phyloP scores from a whole-genome alignment of 2,797 vertebrate genomes.

The Bufotes viridis region DNA sequence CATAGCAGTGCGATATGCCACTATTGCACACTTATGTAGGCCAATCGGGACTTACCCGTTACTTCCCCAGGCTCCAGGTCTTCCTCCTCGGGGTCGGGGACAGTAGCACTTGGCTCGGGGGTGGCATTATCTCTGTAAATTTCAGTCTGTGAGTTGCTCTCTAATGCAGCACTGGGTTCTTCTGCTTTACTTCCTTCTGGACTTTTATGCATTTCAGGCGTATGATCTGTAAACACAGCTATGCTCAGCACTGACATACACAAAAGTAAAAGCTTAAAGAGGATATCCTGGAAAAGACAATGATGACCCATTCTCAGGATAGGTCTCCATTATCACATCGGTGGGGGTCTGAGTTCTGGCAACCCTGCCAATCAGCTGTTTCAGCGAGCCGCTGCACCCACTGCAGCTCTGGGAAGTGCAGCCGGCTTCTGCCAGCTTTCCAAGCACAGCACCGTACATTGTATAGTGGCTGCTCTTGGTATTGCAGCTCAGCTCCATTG shows the following conservation, averaged over 20 bases:
- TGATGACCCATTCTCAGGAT: too few relatives aligned
- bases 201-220: slow-evolving; percentile 64
- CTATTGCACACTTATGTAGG: neutral
- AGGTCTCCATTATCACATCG: too few relatives aligned
- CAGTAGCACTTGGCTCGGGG: slow-evolving; percentile 56
- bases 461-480: too few relatives aligned
- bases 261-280: neutral
- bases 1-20: neutral
- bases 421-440: too few relatives aligned
- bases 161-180: slow-evolving; percentile 44
- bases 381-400: too few relatives aligned
- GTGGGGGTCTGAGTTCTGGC: too few relatives aligned
- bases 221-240: slow-evolving; percentile 62
- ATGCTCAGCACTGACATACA: neutral
- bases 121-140: slow-evolving; percentile 59
- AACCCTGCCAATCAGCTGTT: too few relatives aligned
- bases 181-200: slow-evolving; percentile 67
- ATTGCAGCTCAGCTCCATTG: too few relatives aligned
- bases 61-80: slow-evolving; percentile 57
- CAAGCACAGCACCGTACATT: too few relatives aligned
- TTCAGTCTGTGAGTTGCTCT: slow-evolving; percentile 31
- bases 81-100: slow-evolving; percentile 55
- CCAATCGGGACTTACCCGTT: slow-evolving; percentile 13
- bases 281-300: too few relatives aligned
- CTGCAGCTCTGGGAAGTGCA: too few relatives aligned